Conservation (phyloP, 2,888 invertebrate genomes). For the Eurois occulta region DNA sequence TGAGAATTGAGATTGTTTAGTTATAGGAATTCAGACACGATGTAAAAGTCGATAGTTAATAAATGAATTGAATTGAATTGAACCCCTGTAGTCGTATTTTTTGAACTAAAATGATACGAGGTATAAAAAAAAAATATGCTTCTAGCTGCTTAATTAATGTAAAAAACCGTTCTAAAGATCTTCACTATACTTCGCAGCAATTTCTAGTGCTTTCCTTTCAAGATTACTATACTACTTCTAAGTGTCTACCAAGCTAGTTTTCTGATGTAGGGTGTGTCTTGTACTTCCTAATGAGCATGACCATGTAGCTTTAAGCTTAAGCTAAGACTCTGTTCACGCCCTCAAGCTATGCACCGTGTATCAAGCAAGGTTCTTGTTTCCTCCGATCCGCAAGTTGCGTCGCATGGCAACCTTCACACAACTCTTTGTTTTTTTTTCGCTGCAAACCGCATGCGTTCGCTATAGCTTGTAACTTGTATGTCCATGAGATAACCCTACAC, state of each 20-base stretch:
- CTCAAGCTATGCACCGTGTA: background rate
- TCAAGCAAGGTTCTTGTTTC: background rate
- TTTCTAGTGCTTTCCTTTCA: background rate
- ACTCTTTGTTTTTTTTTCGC: background rate
- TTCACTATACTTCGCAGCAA: background rate
- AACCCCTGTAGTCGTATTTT: background rate
- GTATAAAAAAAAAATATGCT: no score
- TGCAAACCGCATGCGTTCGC: background rate
- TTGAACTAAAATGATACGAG: background rate
- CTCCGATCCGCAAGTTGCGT: background rate
- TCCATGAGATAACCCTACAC: background rate
- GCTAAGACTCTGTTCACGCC: background rate
- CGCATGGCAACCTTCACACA: background rate
- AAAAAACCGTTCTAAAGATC: background rate
- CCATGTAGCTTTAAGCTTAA: conserved; percentile 37
- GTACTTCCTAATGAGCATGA: conserved; percentile 55
- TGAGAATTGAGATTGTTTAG: no score
- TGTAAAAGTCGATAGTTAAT: no score
- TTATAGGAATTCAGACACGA: no score
- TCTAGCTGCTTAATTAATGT: background rate
- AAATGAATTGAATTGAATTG: no score
- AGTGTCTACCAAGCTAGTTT: background rate
- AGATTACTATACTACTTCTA: background rate
- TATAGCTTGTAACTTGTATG: background rate
- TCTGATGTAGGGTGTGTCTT: conserved; percentile 13